Base-by-base conservation (phyloP, 2,888 invertebrate genomes). In the Melipona beecheii region DNA sequence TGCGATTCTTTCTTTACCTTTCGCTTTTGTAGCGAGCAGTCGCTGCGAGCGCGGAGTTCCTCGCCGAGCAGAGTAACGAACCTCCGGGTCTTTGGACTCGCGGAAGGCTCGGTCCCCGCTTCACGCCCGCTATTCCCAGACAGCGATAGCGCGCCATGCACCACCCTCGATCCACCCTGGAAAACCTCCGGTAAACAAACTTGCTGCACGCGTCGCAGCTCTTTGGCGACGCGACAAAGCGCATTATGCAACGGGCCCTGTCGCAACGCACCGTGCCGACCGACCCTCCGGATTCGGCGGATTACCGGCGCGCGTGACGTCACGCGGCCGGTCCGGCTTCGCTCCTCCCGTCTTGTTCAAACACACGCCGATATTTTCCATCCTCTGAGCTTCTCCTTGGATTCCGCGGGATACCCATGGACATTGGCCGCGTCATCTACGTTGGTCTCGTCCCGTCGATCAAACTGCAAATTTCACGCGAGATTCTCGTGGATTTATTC, bases 251-350 rank as follows among this genome's bases (percentile, higher is more conserved):
- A n/a, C n/a, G 65, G 62, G 11, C 11, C 24, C 27, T 27, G 27
- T 27, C 27, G 27, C 27, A 27, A 27, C 27, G 27, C 27, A 27
- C 27, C 27, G 27, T 27, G 27, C 27, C 27, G 27, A 1, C 27
- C 56, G 17, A 27, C 75, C 36, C 24, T 49, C 24, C 62, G 75
- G 71, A 78, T 84, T 78, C 76, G 62, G 31, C 66, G 24, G 79
- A 85, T 85, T 85, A 83, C 31, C 43, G 58, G 21, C 17, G 73
- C 70, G 70, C 85, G 85, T 83, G 84, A 83, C 74, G 74, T 70
- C 78, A 70, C 36, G 27, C 36, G 70, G 24, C 21, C 24, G 49
- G 24, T 31, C 65, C 65, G 77, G 82, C 73, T 73, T 73, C 75
- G n/a, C 36, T 50, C 65, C 21, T 64, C 62, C 36, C 58, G 9